Percentiles rank a stretch among this genome's conserved stretches.
Conservation (phyloP, 2,797 vertebrate species). For the Thalassophryne amazonica region DNA sequence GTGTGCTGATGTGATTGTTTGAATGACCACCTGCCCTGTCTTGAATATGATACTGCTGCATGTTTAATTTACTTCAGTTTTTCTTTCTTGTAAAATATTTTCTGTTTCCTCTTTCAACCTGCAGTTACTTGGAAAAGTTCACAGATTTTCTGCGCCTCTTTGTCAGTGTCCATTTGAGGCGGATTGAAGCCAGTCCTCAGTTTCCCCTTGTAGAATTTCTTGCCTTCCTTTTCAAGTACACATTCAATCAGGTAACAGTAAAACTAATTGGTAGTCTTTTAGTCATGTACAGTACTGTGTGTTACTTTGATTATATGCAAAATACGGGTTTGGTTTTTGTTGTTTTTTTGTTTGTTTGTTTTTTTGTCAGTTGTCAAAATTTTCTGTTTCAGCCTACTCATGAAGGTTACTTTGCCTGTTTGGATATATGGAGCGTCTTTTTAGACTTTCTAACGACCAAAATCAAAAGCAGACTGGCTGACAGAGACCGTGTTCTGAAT, state of each 20-base stretch:
- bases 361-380: neutral
- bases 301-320: neutral
- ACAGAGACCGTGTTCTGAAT: conserved; percentile 92
- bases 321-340: neutral
- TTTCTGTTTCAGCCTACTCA: conserved; percentile 85
- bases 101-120: conserved; percentile 25
- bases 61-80: neutral
- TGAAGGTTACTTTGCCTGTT: conserved; percentile 97
- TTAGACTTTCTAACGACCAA: conserved; percentile 97
- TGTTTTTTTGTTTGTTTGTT: too few species aligned
- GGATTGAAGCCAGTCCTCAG: conserved; percentile 95
- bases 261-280: neutral
- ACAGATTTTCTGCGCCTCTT: conserved; percentile 97
- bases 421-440: conserved; percentile 98
- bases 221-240: conserved; percentile 95
- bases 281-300: neutral
- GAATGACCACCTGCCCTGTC: too few species aligned
- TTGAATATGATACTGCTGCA: too few species aligned
- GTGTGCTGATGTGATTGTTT: too few species aligned
- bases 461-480: conserved; percentile 92
- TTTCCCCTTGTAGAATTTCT: conserved; percentile 97
- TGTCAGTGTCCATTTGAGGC: conserved; percentile 93
- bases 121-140: conserved; percentile 97
- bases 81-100: neutral
- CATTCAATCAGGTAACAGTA: conserved; percentile 93